Evolutionary conservation across 2,888 invertebrate species (phyloP), one percentile per base, ranked within the genome.

Genomic region (Himalopsyche tibetana): DNA sequence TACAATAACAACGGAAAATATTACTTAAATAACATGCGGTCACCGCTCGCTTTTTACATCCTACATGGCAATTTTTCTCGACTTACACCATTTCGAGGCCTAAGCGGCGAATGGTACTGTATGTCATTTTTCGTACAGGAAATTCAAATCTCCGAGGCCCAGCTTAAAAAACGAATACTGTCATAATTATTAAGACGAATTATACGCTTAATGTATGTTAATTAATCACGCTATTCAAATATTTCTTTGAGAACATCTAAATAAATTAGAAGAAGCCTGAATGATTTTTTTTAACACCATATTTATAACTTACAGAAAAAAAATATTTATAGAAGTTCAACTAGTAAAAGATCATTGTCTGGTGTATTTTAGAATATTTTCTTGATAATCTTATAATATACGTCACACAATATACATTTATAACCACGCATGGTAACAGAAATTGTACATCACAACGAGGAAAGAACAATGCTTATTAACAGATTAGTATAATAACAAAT

Each of bases 121-220:
- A 45, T 63, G 63, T 63, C 19, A 19, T 63, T 63, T 63, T 19
- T 63, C 63, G 19, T 19, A 63, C 63, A 63, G 63, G 63, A 63
- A 63, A 63, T 63, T 28, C 28, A 63, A 63, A 28, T 63, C 28
- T 63, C 19, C 19, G 9, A 63, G 28, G 63, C 63, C 63, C 63
- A 63, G n/a, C n/a, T 63, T 63, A 12, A 19, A 11, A 63, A 19
- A 19, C 19, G 28, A 63, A 63, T 28, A 5, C 63, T 63, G 63
- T 19, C 63, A 19, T 19, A 63, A 19, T 19, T 63, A 19, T 19
- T 63, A 5, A 63, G 63, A 63, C 56, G 19, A 3, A 19, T 56
- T n/a, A 56, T 56, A 19, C n/a, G 17, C n/a, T 19, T 63, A 63
- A 19, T 19, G 2, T 63, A 63, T 11, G 63, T 19, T 19, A 63